phyloP scores from a whole-genome alignment of 2,797 vertebrate species.

The Spea hammondii region DNA sequence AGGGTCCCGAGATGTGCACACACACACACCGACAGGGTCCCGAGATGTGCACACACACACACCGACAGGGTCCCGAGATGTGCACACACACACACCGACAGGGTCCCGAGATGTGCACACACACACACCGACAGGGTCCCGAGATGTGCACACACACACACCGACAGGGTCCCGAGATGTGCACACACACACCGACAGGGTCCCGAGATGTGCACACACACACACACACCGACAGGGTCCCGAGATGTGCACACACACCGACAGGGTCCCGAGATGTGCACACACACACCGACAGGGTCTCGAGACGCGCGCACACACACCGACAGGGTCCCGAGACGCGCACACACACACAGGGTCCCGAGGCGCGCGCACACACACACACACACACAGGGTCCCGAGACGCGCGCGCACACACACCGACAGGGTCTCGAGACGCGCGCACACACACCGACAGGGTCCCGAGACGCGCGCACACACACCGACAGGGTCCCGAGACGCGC shows the following conservation, averaged over 20 bases:
- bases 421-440: no score
- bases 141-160: conserved; percentile 42
- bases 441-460: conserved; percentile 42
- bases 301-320: conserved; percentile 1
- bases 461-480: no score
- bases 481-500: no score
- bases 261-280: background rate
- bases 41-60: no score
- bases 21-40: conserved; percentile 35
- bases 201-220: no score
- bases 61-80: background rate
- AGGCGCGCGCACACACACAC: no score
- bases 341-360: conserved; percentile 18
- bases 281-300: conserved; percentile 42
- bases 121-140: conserved; percentile 9
- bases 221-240: conserved; percentile 15
- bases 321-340: background rate
- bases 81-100: conserved; percentile 30
- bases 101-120: conserved; percentile 9
- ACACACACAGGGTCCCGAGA: no score
- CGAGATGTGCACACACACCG: no score
- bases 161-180: no score
- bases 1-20: background rate
- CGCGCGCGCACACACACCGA: conserved; percentile 32
- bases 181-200: conserved; percentile 24